These are phyloP conservation scores for Plumapathes pennacea DNA, from an alignment of 92 coral and sea anemone genomes.

Conservation along the genomic window DNA sequence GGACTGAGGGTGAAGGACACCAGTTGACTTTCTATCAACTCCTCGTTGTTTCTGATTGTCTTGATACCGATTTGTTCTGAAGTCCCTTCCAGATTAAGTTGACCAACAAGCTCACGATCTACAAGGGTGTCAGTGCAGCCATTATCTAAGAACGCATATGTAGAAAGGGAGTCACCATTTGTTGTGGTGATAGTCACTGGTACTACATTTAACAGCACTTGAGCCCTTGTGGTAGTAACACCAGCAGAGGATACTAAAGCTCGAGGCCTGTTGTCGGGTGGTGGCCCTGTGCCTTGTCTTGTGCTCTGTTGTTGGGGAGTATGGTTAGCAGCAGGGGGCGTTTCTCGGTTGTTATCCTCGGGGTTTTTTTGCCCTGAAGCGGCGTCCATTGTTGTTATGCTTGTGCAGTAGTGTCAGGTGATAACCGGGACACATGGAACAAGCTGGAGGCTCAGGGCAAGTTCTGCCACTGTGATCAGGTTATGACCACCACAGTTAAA, in stretches of 20 bases:
- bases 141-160: constrained; percentile 56
- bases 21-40: too few species aligned
- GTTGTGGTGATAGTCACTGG: constrained; percentile 10
- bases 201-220: constrained; percentile 16
- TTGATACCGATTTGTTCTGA: constrained; percentile 40
- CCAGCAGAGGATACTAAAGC: constrained; percentile 25
- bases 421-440: constrained; percentile 37
- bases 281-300: too few species aligned
- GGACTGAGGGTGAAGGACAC: constrained; percentile 9
- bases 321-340: too few species aligned
- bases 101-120: constrained; percentile 38
- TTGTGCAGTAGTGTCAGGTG: constrained; percentile 50
- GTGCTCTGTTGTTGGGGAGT: too few species aligned
- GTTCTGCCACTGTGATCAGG: constrained; percentile 40
- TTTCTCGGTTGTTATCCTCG: too few species aligned
- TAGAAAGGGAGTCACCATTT: constrained; percentile 29
- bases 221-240: background rate
- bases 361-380: too few species aligned
- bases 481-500: constrained; percentile 48
- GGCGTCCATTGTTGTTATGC: constrained; percentile 4
- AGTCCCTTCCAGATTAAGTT: constrained; percentile 29
- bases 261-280: too few species aligned
- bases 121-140: constrained; percentile 65
- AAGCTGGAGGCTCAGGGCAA: constrained; percentile 59
- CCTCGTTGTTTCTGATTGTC: constrained; percentile 44